Base-by-base conservation (phyloP, 2,113 vertebrate genomes). In the Verasper variegatus region DNA sequence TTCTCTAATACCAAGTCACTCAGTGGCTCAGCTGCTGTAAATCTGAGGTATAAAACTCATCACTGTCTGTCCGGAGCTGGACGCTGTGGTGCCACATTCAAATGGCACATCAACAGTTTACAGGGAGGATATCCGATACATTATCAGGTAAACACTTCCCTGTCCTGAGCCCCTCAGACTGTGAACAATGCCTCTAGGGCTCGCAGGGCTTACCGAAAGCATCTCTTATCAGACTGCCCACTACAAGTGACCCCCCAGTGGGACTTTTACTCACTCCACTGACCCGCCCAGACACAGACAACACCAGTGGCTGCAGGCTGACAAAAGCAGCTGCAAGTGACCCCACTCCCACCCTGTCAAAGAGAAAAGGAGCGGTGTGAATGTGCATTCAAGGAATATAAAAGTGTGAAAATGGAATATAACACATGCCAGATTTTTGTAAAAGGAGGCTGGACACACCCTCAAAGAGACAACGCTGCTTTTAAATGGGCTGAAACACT, bases 161-260 rank as follows among this genome's bases (percentile, higher is more conserved):
- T 84, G 58, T 86, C 78, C 68, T 69, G 52, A 88, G 83, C 86
- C 86, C 64, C 66, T 70, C 77, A 91, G 70, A 80, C 55, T 88
- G 84, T 78, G 82, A 92, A 91, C 92, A 94, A 91, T 85, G 82
- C 86, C 88, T 78, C 21, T 3, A n/a, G 68, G 86, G 83, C 65
- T 84, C 60, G 37, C 24, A 23, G 42, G 82, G 73, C 73, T 87
- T 85, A 73, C 20, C 14, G 59, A 84, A 81, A 78, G 69, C 52
- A 78, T 49, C 59, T 56, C 59, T 61, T 87, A 51, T 74, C 61
- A 70, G 55, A 67, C 5, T 65, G 59, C 63, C 71, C 67, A 67
- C 72, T 3, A 21, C 40, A 86, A 56, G 51, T 63, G 71, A 65
- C 63, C n/a, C 61, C n/a, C 87, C 70, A 23, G 42, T 57, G 58